Conservation (phyloP, 2,113 vertebrate species). For the Hippolais icterina region DNA sequence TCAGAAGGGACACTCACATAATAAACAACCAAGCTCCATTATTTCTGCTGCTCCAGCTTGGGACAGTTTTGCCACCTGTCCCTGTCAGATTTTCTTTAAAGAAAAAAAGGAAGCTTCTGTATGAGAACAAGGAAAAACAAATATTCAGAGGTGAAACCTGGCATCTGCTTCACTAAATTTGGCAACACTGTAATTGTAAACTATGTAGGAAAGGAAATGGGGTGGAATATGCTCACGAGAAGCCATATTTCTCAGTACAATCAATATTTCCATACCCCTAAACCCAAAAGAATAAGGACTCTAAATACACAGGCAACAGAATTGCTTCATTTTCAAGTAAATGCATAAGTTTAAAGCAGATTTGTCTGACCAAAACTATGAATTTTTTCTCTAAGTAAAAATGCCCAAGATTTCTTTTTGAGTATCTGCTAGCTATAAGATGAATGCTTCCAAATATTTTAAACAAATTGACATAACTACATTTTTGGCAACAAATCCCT, state of each 20-base stretch:
- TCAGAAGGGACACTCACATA: not conserved
- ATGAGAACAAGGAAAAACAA: not conserved
- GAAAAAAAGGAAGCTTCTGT: not conserved
- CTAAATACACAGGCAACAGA: not conserved
- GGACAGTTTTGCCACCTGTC: not conserved
- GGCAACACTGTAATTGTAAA: not conserved
- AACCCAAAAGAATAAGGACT: not conserved
- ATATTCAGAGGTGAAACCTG: not conserved
- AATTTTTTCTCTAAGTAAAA: not conserved
- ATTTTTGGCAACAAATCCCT: not conserved
- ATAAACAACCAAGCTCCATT: not conserved
- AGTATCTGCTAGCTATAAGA: not conserved
- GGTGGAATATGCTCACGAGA: fast-evolving
- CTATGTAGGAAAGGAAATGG: not conserved
- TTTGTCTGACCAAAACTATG: not conserved
- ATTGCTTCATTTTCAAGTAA: not conserved
- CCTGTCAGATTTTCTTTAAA: not conserved
- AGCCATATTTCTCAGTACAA: not conserved
- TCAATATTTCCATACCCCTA: not conserved
- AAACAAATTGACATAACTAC: not conserved
- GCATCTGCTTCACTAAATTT: not conserved
- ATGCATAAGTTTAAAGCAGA: not conserved
- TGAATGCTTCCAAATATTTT: not conserved
- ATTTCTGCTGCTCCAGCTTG: not conserved
- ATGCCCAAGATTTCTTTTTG: not conserved